Conservation (phyloP, 2,888 invertebrate genomes). For the Poecilus cupreus region DNA sequence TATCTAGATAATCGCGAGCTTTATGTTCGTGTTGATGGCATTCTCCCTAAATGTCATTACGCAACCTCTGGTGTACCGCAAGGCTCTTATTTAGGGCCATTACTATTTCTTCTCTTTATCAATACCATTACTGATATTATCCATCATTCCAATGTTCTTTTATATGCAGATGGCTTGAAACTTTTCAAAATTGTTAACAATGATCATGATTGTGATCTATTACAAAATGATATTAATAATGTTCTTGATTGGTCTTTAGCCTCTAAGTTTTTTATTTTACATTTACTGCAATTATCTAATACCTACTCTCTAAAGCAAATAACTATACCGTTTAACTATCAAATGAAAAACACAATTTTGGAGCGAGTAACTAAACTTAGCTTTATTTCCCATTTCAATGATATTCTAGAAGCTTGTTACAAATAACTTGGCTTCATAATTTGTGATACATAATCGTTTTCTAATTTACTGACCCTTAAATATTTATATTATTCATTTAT, state of each 20-base stretch:
- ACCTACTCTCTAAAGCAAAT: not conserved
- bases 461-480: not conserved
- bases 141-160: not conserved
- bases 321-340: not conserved
- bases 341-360: not conserved
- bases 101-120: conserved; percentile 2
- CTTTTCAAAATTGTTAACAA: not conserved
- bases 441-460: not conserved
- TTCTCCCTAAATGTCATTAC: not conserved
- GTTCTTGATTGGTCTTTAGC: not conserved
- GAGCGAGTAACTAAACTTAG: not conserved
- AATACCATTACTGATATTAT: not conserved
- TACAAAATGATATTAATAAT: not conserved
- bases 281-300: not conserved
- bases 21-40: not conserved
- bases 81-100: not conserved
- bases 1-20: not conserved
- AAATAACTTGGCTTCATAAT: not conserved
- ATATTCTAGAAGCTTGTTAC: not conserved
- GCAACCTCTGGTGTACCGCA: not conserved
- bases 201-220: not conserved
- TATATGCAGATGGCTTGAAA: conserved; percentile 7
- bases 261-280: not conserved
- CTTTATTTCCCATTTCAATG: not conserved
- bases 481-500: not conserved